Conservation (phyloP, 2,888 invertebrate species). For the Gibbula magus region DNA sequence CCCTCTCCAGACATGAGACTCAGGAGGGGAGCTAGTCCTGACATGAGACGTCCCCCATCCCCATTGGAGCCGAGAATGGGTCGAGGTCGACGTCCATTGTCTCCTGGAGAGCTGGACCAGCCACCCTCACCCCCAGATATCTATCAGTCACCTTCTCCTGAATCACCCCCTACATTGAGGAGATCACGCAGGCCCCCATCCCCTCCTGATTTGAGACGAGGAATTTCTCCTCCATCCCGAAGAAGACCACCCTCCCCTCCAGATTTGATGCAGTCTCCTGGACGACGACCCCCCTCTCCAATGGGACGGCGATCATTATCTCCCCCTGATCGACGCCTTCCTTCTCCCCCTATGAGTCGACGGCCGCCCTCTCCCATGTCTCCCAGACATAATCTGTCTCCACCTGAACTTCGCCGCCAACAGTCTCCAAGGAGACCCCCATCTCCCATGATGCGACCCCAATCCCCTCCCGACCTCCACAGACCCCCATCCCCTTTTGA, state of each 20-base stretch:
- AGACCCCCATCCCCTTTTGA: constrained; percentile 1
- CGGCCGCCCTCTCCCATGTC: constrained; percentile 12
- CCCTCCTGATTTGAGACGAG: constrained; percentile 27
- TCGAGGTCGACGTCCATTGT: neutral
- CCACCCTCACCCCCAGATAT: constrained; percentile 23
- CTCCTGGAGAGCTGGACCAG: neutral
- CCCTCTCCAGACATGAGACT: neutral
- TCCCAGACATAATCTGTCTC: too few relatives aligned
- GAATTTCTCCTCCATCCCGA: constrained; percentile 31
- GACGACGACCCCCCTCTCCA: constrained; percentile 12
- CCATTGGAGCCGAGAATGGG: neutral
- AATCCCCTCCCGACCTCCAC: neutral
- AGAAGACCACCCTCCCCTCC: constrained; percentile 35
- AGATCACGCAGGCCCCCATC: constrained; percentile 29
- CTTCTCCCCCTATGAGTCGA: neutral
- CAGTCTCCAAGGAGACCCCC: neutral
- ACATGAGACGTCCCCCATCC: constrained; percentile 1
- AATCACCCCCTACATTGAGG: neutral
- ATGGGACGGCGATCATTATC: constrained; percentile 30
- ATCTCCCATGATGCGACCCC: neutral
- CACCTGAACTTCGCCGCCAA: too few relatives aligned
- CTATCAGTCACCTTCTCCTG: constrained; percentile 10
- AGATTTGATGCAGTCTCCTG: neutral
- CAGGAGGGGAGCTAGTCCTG: neutral
- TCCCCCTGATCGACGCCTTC: constrained; percentile 40